phyloP scores from a whole-genome alignment of 2,113 vertebrate species.

The Syngnathus typhle region DNA sequence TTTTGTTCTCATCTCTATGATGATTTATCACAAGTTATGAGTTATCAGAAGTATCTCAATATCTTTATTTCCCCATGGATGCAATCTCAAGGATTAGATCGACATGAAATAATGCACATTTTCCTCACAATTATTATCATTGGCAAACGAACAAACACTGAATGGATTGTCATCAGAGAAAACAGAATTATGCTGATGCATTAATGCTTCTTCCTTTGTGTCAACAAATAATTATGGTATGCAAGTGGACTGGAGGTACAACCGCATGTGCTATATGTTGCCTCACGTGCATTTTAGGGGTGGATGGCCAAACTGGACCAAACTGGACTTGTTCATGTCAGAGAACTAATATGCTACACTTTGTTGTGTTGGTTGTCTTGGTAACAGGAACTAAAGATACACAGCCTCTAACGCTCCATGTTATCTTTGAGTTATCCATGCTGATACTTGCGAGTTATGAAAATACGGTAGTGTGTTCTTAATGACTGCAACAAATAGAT shows the following conservation, averaged over 20 bases:
- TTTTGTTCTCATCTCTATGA: constrained; percentile 2
- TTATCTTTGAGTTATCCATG: constrained; percentile 34
- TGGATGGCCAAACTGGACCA: no score
- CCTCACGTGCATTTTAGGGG: no score
- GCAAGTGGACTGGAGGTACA: no score
- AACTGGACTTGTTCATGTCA: no score
- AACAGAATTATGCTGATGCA: background rate
- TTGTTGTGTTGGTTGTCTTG: constrained; percentile 4
- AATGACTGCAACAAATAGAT: constrained; percentile 15
- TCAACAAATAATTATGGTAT: background rate
- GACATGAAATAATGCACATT: background rate
- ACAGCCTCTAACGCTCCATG: background rate
- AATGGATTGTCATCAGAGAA: background rate
- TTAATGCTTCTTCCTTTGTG: background rate
- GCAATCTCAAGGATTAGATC: background rate
- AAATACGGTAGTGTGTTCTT: constrained; percentile 33
- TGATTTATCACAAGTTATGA: background rate
- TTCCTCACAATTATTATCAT: background rate
- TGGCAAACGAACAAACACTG: background rate
- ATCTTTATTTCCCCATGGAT: background rate
- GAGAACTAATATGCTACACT: no score
- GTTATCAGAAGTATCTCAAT: no score
- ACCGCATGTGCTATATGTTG: no score
- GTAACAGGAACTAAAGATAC: constrained; percentile 14
- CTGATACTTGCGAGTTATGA: constrained; percentile 35